phyloP scores from a whole-genome alignment of 2,113 vertebrate species.

The Climacteris rufus region DNA sequence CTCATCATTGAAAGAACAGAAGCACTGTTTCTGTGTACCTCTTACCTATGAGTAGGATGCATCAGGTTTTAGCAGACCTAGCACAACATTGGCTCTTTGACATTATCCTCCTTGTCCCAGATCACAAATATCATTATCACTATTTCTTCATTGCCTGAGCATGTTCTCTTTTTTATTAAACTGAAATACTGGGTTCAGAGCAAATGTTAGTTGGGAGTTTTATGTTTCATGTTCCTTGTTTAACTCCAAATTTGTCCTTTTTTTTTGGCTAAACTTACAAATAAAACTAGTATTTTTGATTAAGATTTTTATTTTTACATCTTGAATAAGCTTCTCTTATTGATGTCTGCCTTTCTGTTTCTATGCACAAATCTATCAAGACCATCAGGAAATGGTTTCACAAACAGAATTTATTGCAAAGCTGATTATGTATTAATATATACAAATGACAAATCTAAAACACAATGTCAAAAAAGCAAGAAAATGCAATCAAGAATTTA shows the following conservation, averaged over 20 bases:
- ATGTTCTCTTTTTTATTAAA: neutral
- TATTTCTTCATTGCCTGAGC: conserved; percentile 9
- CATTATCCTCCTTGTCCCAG: neutral
- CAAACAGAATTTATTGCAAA: conserved; percentile 71
- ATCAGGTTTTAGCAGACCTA: neutral
- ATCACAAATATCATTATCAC: conserved; percentile 13
- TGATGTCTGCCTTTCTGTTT: conserved; percentile 17
- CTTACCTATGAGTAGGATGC: neutral
- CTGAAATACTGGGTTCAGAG: neutral
- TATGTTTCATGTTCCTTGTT: neutral
- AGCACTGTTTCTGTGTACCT: neutral
- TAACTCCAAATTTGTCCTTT: neutral
- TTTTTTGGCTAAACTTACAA: neutral
- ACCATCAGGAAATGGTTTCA: conserved; percentile 61
- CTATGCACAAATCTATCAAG: conserved; percentile 54
- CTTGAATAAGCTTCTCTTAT: neutral
- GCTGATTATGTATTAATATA: conserved; percentile 72
- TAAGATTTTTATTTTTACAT: conserved; percentile 18
- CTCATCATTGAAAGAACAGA: neutral
- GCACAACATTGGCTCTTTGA: neutral
- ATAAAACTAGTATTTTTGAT: neutral
- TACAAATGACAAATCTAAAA: conserved; percentile 73
- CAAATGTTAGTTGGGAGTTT: neutral
- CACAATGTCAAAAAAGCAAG: conserved; percentile 72
- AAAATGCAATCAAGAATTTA: conserved; percentile 71